Base-by-base conservation (phyloP, 2,888 invertebrate species). In the Tetranychus piercei region DNA sequence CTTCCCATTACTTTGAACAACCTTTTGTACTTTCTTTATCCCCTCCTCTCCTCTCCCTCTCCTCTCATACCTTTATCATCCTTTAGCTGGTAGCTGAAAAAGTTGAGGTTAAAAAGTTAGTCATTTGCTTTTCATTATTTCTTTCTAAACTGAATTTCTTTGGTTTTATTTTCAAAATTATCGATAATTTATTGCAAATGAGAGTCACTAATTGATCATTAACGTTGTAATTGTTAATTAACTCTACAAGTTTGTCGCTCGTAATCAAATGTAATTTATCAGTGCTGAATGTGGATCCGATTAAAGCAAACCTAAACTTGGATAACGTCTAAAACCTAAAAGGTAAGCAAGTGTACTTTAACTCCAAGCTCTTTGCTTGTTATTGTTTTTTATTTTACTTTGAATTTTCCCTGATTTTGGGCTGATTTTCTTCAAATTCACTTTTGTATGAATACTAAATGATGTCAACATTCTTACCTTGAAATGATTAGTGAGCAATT, bases 1-100 rank as follows among this genome's bases (percentile, higher is more conserved):
- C 44, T 20, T n/a, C 72, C 34, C 34, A 34, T 34, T 34, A 4
- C 2, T 71, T 15, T 18, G 18, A 22, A 43, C 34, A 23, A 43
- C 22, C 43, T n/a, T 71, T 44, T 44, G 44, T 71, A 22, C 44
- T 22, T 71, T 44, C n/a, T 71, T 23, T 44, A 6, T n/a, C 2
- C n/a, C 72, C 44, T 71, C 43, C 72, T 71, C 72, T 71, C 72
- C 72, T 71, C 72, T 71, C 72, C n/a, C 72, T 71, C 34, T 71
- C 22, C 23, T 71, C 34, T 44, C 72, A 20, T 23, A 55, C 55
- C 55, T 55, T 9, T 23, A 23, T 9, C 69, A 55, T 15, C 55
- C 15, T 55, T 55, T 55, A 9, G 55, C 15, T 15, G 9, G 55
- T 15, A 15, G 55, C 66, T 65, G 18, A 18, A 18, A 18, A n/a